Percentiles rank a stretch among this genome's conserved stretches.
These are phyloP conservation scores for Chymomyza fuscimana DNA, from an alignment of 2,888 invertebrate species.

Conservation along the genomic window DNA sequence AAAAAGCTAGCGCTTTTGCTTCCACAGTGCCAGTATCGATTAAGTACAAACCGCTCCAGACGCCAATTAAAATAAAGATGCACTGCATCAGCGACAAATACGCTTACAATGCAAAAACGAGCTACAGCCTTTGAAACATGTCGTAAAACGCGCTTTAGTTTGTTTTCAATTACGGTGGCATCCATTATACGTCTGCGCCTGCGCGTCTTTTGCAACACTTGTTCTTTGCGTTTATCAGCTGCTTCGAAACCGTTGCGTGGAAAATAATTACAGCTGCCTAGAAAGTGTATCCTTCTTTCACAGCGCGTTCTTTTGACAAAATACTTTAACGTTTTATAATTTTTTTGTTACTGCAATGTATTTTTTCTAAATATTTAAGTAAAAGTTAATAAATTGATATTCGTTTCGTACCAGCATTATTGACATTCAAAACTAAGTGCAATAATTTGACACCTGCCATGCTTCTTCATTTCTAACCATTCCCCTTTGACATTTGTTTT, in stretches of 20 bases:
- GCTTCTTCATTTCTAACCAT: too few relatives aligned
- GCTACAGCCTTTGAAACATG: neutral
- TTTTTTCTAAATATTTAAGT: too few relatives aligned
- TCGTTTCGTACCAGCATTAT: too few relatives aligned
- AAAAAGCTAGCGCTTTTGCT: neutral
- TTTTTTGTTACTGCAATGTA: too few relatives aligned
- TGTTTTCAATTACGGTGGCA: neutral
- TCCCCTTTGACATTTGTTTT: too few relatives aligned
- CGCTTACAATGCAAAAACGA: neutral
- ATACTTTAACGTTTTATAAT: too few relatives aligned
- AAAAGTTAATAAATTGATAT: too few relatives aligned
- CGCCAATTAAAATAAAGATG: neutral
- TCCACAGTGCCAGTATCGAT: neutral
- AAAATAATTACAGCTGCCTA: too few relatives aligned
- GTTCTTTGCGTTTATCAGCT: neutral
- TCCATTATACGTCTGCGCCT: neutral
- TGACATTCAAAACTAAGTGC: constrained; percentile 3
- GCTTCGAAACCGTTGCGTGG: neutral
- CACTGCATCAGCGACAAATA: neutral
- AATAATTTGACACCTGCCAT: too few relatives aligned
- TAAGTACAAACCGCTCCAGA: neutral
- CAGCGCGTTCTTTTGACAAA: too few relatives aligned
- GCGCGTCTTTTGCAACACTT: neutral
- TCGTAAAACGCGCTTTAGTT: neutral
- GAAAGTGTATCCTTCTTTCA: too few relatives aligned